Conservation (phyloP, 92 coral and sea anemone species). For the Heteractis magnifica region DNA sequence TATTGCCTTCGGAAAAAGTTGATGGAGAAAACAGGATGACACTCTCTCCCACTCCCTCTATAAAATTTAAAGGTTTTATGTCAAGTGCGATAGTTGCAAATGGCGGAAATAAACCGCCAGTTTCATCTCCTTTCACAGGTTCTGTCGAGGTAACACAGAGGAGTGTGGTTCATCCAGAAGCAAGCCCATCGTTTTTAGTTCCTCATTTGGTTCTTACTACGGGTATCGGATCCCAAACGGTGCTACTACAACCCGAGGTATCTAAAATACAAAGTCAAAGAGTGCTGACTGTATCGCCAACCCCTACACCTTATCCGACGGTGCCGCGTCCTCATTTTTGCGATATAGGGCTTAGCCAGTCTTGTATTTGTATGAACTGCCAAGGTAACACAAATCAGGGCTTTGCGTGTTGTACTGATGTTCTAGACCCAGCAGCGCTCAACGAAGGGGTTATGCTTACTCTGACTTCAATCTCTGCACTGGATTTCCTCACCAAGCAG, state of each 20-base stretch:
- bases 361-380: slow-evolving; percentile 78
- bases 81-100: slow-evolving; percentile 7
- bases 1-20: slow-evolving; percentile 32
- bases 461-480: slow-evolving; percentile 28
- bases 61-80: slow-evolving; percentile 30
- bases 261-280: slow-evolving; percentile 15
- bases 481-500: slow-evolving; percentile 26
- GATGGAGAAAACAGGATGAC: slow-evolving; percentile 18
- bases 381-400: slow-evolving; percentile 33
- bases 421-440: slow-evolving; percentile 16
- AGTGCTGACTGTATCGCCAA: slow-evolving; percentile 15
- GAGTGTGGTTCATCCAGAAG: slow-evolving; percentile 14
- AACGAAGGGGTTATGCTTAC: slow-evolving; percentile 35
- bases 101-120: slow-evolving; percentile 38
- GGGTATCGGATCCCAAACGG: slow-evolving; percentile 25
- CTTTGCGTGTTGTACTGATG: slow-evolving; percentile 59
- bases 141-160: slow-evolving; percentile 15
- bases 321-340: slow-evolving; percentile 17
- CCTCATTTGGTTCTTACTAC: slow-evolving; percentile 18
- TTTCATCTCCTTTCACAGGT: slow-evolving; percentile 43
- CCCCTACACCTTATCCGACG: slow-evolving; percentile 29
- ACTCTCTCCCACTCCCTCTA: slow-evolving; percentile 45
- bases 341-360: slow-evolving; percentile 9
- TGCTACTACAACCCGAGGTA: slow-evolving; percentile 10
- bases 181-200: slow-evolving; percentile 33